A percentile compares a stretch with the other conserved stretches of the same genome.
Conservation (phyloP, 2,797 vertebrate species). For the Harpagifer antarcticus region DNA sequence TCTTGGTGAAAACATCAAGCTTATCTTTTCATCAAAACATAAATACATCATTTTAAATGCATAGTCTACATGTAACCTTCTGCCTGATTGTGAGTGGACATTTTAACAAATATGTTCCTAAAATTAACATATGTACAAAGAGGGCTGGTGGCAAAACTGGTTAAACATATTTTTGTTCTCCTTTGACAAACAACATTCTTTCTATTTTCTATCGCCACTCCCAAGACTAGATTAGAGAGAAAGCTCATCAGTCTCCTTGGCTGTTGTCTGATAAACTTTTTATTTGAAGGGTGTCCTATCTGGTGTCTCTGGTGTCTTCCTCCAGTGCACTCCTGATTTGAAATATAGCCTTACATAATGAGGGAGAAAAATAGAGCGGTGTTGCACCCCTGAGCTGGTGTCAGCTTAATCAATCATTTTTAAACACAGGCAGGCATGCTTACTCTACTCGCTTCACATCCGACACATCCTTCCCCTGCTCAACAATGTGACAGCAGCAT, state of each 20-base stretch:
- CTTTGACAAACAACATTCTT: slow-evolving; percentile 48
- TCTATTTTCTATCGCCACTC: slow-evolving; percentile 47
- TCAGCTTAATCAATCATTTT: slow-evolving; percentile 93
- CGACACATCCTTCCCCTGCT: slow-evolving; percentile 81
- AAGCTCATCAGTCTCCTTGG: slow-evolving; percentile 74
- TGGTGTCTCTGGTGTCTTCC: slow-evolving; percentile 84
- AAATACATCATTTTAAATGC: slow-evolving; percentile 22
- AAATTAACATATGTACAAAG: slow-evolving; percentile 1
- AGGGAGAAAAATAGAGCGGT: slow-evolving; percentile 84
- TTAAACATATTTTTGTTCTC: slow-evolving; percentile 3
- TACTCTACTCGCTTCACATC: slow-evolving; percentile 79
- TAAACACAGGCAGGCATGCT: slow-evolving; percentile 86
- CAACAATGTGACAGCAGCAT: slow-evolving; percentile 82
- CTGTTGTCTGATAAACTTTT: slow-evolving; percentile 84
- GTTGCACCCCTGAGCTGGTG: slow-evolving; percentile 85
- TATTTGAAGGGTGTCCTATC: slow-evolving; percentile 85
- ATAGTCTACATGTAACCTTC: slow-evolving; percentile 13
- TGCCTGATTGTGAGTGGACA: slow-evolving; percentile 15
- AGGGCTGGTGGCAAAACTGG: slow-evolving; percentile 12
- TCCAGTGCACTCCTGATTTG: slow-evolving; percentile 84
- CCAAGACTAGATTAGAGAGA: slow-evolving; percentile 74
- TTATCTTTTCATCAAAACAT: slow-evolving; percentile 19
- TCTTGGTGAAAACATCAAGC: slow-evolving; percentile 18
- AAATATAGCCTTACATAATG: slow-evolving; percentile 89
- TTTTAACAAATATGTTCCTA: slow-evolving; percentile 15